Conservation (phyloP, 1,140 invertebrate species). For the Muscidifurax raptorellus region DNA sequence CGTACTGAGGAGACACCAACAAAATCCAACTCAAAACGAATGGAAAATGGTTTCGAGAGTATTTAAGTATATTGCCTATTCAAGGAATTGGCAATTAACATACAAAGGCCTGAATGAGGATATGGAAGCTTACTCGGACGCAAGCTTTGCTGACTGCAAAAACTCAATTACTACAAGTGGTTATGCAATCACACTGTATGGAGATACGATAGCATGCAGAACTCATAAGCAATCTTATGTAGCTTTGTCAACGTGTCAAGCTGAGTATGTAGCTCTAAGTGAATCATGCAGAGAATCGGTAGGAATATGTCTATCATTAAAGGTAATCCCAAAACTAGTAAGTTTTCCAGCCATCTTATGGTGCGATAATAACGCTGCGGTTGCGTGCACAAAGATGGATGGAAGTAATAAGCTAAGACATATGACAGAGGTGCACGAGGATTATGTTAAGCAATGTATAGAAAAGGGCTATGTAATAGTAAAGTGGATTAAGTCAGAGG, state of each 20-base stretch:
- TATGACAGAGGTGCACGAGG: conserved; percentile 31
- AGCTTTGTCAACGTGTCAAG: conserved; percentile 31
- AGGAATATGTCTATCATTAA: too few relatives aligned
- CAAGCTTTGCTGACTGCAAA: conserved; percentile 51
- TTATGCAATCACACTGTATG: conserved; percentile 41
- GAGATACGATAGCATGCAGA: conserved; percentile 47
- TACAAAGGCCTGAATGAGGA: too few relatives aligned
- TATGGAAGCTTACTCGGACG: conserved; percentile 33
- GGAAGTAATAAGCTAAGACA: conserved; percentile 35
- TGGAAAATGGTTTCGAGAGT: too few relatives aligned
- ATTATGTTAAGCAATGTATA: conserved; percentile 41
- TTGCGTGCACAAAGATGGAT: conserved; percentile 4
- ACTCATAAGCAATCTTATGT: conserved; percentile 38
- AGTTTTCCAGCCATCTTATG: too few relatives aligned
- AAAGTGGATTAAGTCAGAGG: too few relatives aligned
- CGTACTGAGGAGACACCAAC: too few relatives aligned
- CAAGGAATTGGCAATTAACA: too few relatives aligned
- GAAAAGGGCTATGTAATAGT: neutral
- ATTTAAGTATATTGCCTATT: too few relatives aligned
- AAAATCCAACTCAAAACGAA: too few relatives aligned
- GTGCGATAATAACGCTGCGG: too few relatives aligned
- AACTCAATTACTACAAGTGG: conserved; percentile 47
- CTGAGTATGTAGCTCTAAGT: conserved; percentile 48
- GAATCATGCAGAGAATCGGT: conserved; percentile 39
- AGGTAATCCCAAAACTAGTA: too few relatives aligned